These are phyloP conservation scores for Pseudoips prasinana DNA, from an alignment of 2,888 invertebrate species.

Conservation along the genomic window DNA sequence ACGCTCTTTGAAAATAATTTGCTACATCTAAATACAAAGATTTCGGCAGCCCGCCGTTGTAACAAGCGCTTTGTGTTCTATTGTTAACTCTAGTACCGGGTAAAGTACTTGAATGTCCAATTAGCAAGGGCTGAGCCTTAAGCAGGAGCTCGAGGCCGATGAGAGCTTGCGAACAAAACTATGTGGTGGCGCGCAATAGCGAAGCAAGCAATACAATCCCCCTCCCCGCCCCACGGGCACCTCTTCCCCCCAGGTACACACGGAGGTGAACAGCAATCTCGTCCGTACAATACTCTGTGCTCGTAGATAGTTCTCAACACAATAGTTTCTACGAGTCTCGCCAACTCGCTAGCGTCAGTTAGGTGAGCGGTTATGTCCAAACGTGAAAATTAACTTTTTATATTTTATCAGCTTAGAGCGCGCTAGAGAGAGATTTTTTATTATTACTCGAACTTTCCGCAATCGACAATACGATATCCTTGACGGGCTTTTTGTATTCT, in stretches of 20 bases:
- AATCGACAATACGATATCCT: too few relatives aligned
- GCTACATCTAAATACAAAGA: conserved; percentile 26
- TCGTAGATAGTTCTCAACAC: conserved; percentile 46
- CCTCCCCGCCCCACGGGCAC: conserved; percentile 28
- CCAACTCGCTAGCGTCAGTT: conserved; percentile 31
- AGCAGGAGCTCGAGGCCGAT: conserved; percentile 57
- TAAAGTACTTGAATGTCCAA: conserved; percentile 58
- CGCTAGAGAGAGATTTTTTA: too few relatives aligned
- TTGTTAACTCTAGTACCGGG: conserved; percentile 45
- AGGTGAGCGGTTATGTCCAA: conserved; percentile 27
- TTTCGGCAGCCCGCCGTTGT: conserved; percentile 22
- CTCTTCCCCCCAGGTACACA: conserved; percentile 49
- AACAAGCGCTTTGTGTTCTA: conserved; percentile 32
- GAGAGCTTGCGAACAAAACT: conserved; percentile 73
- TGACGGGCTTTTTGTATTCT: too few relatives aligned
- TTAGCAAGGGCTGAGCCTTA: conserved; percentile 63
- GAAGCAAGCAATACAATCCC: conserved; percentile 53
- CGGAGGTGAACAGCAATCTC: conserved; percentile 65
- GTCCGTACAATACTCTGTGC: conserved; percentile 56
- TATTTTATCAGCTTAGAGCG: conserved; percentile 7
- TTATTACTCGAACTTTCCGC: too few relatives aligned
- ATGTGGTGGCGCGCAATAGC: conserved; percentile 64
- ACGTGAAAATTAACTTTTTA: conserved; percentile 28
- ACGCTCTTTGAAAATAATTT: conserved; percentile 29
- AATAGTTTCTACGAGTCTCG: conserved; percentile 49